Percentiles rank a stretch among this genome's conserved stretches.
Evolutionary conservation across 1,140 invertebrate genomes (phyloP).

Genomic region (Ceratina japonica): DNA sequence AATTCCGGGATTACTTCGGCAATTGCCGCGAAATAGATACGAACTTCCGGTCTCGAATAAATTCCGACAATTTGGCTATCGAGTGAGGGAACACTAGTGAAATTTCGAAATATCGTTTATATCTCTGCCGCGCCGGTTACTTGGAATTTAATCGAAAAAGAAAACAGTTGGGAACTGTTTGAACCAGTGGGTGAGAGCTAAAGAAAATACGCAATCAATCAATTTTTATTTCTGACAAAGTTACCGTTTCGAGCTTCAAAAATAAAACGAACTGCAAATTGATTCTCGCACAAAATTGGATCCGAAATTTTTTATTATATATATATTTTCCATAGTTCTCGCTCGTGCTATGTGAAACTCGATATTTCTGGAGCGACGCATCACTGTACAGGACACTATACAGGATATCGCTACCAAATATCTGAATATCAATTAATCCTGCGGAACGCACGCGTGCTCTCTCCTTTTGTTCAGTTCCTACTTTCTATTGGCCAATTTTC

Average conservation of each 20-base stretch:
- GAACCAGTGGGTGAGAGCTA: background rate
- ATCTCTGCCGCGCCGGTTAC: too few species aligned
- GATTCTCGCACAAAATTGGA: background rate
- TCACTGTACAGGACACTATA: too few species aligned
- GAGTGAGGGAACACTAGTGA: too few species aligned
- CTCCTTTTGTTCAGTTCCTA: background rate
- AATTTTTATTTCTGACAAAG: background rate
- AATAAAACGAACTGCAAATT: background rate
- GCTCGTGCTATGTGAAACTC: too few species aligned
- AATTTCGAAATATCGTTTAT: too few species aligned
- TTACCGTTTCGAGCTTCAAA: background rate
- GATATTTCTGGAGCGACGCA: background rate
- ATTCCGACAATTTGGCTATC: background rate
- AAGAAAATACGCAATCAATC: background rate
- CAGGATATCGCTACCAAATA: background rate
- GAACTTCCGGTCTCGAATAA: background rate
- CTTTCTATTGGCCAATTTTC: background rate
- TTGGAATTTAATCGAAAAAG: too few species aligned
- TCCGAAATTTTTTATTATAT: background rate
- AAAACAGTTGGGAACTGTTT: background rate
- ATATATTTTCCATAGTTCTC: background rate
- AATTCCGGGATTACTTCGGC: background rate
- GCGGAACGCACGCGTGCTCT: too few species aligned
- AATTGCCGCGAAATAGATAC: background rate
- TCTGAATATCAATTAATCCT: background rate